Evolutionary conservation across 2,888 invertebrate genomes (phyloP).

Genomic region (Lydus trimaculatus): DNA sequence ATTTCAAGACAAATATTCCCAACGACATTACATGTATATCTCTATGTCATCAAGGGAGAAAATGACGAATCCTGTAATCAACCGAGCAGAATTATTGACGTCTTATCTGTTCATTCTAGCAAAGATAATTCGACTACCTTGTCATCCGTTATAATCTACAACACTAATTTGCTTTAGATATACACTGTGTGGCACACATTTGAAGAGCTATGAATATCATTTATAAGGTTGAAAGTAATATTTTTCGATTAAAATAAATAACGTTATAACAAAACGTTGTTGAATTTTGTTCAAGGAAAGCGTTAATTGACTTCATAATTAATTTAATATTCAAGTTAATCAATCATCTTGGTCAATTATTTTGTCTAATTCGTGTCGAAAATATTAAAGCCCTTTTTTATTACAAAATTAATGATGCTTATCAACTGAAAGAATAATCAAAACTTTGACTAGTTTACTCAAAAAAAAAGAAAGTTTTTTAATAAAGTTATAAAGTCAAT

Average conservation of each 20-base stretch:
- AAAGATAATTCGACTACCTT: constrained; percentile 12
- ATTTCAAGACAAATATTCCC: not conserved
- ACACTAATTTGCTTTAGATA: constrained; percentile 16
- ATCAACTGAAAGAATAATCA: not conserved
- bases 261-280: not conserved
- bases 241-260: not conserved
- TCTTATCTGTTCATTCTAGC: constrained; percentile 19
- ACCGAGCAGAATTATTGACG: constrained; percentile 16
- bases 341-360: not conserved
- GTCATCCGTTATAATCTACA: constrained; percentile 23
- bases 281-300: not conserved
- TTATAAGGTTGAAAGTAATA: not conserved
- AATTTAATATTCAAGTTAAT: not conserved
- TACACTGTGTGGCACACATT: not conserved
- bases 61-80: not conserved
- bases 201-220: not conserved
- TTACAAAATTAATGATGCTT: not conserved
- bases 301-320: not conserved
- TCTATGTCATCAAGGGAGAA: not conserved
- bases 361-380: too few species aligned
- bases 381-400: too few species aligned
- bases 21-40: not conserved
- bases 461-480: not conserved
- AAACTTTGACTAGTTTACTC: not conserved
- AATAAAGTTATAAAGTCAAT: not conserved